Evolutionary conservation across 2,797 vertebrate genomes (phyloP), one percentile per base, ranked within the genome.

Genomic region (Lagocephalus sceleratus): DNA sequence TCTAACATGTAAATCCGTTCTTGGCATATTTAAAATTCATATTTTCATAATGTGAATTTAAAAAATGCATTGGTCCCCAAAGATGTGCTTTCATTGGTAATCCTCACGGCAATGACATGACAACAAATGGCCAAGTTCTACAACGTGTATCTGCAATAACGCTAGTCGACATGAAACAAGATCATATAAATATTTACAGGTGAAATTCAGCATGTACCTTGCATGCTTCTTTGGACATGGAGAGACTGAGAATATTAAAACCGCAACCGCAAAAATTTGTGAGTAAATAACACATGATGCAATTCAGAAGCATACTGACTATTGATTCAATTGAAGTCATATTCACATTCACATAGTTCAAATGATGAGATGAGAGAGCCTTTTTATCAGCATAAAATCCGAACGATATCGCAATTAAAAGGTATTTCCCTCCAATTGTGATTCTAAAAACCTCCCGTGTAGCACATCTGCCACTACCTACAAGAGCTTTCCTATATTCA

Each of bases 11-110:
- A 60, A 67, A 35, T 66, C 54, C 57, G 46, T 44, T 51, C 69
- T 65, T 42, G 42, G 44, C 53, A 32, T 68, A 68, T 81, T 75
- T 68, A 71, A 74, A 75, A 72, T 70, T 57, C 52, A 53, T 47
- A 65, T 72, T 45, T 65, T 71, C 41, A 73, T 79, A 73, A 75
- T 72, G 49, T 74, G 56, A 32, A 12, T 16, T 16, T 25, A 25
- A 26, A 41, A 54, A 49, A 55, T 48, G 41, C 51, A 40, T 43
- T 47, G 16, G 43, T 57, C 26, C 52, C 56, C 19, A 49, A 48
- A 54, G 45, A 54, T 54, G 47, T 48, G 55, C 32, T 58, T 61
- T 64, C 51, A 32, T 54, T 70, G 39, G 9, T 4, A 57, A 46
- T 54, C 5, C 12, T 39, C 20, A 51, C 21, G 51, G 53, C 41